Evolutionary conservation across 1,140 invertebrate species (phyloP), one percentile per base, ranked within the genome.

Genomic region (Leptinotarsa lineolata): DNA sequence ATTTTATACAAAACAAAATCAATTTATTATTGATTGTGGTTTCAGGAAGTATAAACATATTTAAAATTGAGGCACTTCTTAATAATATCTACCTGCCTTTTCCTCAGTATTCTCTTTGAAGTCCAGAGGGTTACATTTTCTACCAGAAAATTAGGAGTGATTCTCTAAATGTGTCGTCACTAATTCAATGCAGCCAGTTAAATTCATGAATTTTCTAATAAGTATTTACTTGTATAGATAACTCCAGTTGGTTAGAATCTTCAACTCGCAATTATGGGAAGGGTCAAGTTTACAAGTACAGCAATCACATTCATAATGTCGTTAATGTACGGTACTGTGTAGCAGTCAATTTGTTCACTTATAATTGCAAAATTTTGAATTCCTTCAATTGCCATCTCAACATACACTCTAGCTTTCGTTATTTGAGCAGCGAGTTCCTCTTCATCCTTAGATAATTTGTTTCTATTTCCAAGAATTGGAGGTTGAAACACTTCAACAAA

Each of bases 241-340:
- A 39, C 30, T 8, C 11, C 21, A 60, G n/a, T 60, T 60, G 30
- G 30, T 39, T 39, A 39, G 30, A 30, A 30, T 30, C 8, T 39
- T 39, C 30, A 39, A 39, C 11, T 39, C 30, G 2, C 8, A 39
- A 0, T 18, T 59, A n/a, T 59, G 58, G 20, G 58, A 59, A 59
- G 1, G 20, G 20, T 59, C 16, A 59, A 59, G 16, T 59, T 59
- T 59, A 20, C 20, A 59, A 59, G 20, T 59, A n/a, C 58, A 66
- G 76, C 74, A 64, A 79, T 70, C 61, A 30, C 58, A 59, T 8
- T 77, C 20, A 81, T 78, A 24, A 82, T 81, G 54, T 81, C 64
- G n/a, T 78, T n/a, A 48, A 72, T 39, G 15, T 72, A 11, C 12
- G 60, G 69, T 16, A 77, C 65, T 22, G 74, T 54, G 30, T 54